Evolutionary conservation across 2,113 vertebrate species (phyloP).

Genomic region (Connochaetes taurinus): DNA sequence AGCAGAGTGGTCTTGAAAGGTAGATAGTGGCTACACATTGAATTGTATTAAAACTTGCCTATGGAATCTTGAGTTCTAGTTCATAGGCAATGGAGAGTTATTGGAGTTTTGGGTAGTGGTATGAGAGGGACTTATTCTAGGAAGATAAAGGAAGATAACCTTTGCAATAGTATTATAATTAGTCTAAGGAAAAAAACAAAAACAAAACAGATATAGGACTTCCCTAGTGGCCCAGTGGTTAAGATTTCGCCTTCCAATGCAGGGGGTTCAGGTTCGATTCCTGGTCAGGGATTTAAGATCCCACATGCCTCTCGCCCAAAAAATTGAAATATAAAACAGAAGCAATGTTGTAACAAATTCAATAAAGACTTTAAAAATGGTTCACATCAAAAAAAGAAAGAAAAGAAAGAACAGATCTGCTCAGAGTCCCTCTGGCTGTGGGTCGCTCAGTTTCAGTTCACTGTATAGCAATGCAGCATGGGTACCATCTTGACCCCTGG

Average conservation of each 20-base stretch:
- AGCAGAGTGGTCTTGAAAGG: not conserved
- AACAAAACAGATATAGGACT: not conserved
- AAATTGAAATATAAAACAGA: not conserved
- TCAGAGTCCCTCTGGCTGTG: not conserved
- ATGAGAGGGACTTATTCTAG: not conserved
- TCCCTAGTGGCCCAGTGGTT: not conserved
- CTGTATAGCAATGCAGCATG: fast-evolving
- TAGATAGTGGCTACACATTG: not conserved
- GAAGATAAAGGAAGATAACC: not conserved
- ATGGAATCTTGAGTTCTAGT: not conserved
- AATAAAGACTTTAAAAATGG: not conserved
- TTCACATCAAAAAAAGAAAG: not conserved
- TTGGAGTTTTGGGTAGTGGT: not conserved
- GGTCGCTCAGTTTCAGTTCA: not conserved
- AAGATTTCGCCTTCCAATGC: not conserved
- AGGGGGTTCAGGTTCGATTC: not conserved
- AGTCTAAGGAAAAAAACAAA: not conserved
- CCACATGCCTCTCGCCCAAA: not conserved
- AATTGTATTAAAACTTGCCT: not conserved
- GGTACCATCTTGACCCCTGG: not conserved
- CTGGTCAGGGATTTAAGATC: not conserved
- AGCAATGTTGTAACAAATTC: not conserved
- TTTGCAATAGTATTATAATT: not conserved
- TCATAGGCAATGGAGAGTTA: not conserved
- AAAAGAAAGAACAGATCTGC: not conserved